Base-by-base conservation (phyloP, 2,888 invertebrate species). In the Catocala nupta region DNA sequence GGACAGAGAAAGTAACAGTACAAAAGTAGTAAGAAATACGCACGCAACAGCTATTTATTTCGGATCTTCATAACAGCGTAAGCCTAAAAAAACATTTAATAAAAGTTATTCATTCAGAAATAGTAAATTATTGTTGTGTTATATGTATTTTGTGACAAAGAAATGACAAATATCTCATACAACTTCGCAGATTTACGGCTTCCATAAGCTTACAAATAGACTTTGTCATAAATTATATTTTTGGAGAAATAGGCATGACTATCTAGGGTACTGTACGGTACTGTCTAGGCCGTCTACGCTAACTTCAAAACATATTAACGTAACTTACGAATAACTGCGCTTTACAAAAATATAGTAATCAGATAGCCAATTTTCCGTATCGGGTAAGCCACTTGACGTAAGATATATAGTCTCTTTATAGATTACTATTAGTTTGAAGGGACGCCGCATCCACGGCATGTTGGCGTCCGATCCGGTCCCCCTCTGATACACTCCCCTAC, bases 401-500 rank as follows among this genome's bases (percentile, higher is more conserved):
- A 50, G 13, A 49, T 57, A 60, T 62, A 60, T 62, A 72, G 63
- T 56, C 62, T 44, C 33, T 61, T 63, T 57, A 65, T 63, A 61
- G 63, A 68, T 75, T 59, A 65, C 50, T 71, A 59, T 75, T 65
- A 63, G 63, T 57, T 63, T 55, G 52, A 65, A 59, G 59, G 59
- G 45, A 50, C 58, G 50, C 59, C 63, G 63, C 71, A 70, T 71
- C 70, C 63, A 67, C 34, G 43, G 67, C 62, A 70, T 70, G 72
- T 74, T 71, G 70, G 64, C 67, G 61, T 70, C 62, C 60, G 62
- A 64, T 57, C 57, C 36, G 59, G 62, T 65, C 71, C 68, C 77
- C 73, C 74, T 71, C 73, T 73, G 74, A 83, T 78, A 83, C 81
- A 80, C 77, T 80, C 78, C 78, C 75, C 71, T 79, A 81, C 83